Evolutionary conservation across 2,113 vertebrate genomes (phyloP).

Genomic region (Aepyceros melampus): DNA sequence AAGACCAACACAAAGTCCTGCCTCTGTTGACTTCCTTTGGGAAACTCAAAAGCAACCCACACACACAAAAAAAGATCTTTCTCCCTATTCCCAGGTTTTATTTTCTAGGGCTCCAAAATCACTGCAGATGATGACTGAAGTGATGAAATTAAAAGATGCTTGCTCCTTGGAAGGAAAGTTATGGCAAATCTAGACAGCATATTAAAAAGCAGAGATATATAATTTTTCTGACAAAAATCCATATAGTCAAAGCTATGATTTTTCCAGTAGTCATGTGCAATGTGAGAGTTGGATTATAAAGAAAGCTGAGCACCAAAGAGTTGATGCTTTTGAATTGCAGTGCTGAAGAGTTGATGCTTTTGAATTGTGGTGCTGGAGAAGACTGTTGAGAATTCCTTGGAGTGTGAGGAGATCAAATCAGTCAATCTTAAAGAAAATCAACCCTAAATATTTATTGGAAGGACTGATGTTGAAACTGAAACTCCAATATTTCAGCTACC

Average conservation of each 20-base stretch:
- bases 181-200: background rate
- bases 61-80: background rate
- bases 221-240: background rate
- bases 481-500: background rate
- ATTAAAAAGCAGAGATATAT: background rate
- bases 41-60: background rate
- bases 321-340: background rate
- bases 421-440: background rate
- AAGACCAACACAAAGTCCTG: background rate
- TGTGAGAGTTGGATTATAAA: too few species aligned
- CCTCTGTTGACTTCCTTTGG: background rate
- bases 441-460: background rate
- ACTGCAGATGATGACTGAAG: background rate
- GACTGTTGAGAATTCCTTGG: background rate
- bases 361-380: background rate
- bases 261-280: too few species aligned
- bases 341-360: background rate
- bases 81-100: background rate
- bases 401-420: background rate
- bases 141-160: background rate
- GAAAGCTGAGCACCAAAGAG: background rate
- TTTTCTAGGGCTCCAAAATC: background rate
- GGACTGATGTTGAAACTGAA: background rate
- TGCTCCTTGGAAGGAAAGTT: background rate
- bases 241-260: too few species aligned